A percentile compares a stretch with the other conserved stretches of the same genome.
phyloP scores from a whole-genome alignment of 2,797 vertebrate genomes.

The Lagodon rhomboides region DNA sequence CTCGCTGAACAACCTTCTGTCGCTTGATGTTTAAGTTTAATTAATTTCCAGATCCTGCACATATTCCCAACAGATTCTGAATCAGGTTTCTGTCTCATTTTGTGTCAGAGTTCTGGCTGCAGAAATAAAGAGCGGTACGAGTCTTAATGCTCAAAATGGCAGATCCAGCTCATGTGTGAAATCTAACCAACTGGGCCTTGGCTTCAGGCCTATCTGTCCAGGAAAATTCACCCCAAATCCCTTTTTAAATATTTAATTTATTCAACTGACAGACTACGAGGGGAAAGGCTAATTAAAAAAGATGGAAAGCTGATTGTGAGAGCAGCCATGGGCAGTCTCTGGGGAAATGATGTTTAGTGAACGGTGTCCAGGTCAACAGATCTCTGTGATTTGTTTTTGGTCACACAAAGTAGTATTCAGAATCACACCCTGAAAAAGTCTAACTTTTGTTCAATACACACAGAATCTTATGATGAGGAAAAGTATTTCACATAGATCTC shows the following conservation, averaged over 20 bases:
- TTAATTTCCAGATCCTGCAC: slow-evolving; percentile 42
- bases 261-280: slow-evolving; percentile 57
- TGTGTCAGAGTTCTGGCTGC: slow-evolving; percentile 42
- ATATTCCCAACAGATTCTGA: slow-evolving; percentile 26
- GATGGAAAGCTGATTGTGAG: slow-evolving; percentile 42
- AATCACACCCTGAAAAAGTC: neutral
- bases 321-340: slow-evolving; percentile 35
- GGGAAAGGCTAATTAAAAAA: slow-evolving; percentile 64
- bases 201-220: slow-evolving; percentile 52
- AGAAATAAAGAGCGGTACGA: slow-evolving; percentile 29
- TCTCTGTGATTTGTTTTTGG: slow-evolving; percentile 15
- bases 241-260: slow-evolving; percentile 67
- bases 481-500: neutral
- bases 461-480: neutral
- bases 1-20: slow-evolving; percentile 27
- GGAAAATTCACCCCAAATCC: slow-evolving; percentile 62
- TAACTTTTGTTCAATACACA: neutral
- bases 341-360: slow-evolving; percentile 37
- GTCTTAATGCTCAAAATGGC: slow-evolving; percentile 36
- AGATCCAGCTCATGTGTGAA: slow-evolving; percentile 40
- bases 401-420: neutral
- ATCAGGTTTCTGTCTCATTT: slow-evolving; percentile 46
- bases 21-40: slow-evolving; percentile 27
- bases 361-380: slow-evolving; percentile 43
- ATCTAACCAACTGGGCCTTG: slow-evolving; percentile 52